Conservation (phyloP, 2,113 vertebrate species). For the Grammomys surdaster region DNA sequence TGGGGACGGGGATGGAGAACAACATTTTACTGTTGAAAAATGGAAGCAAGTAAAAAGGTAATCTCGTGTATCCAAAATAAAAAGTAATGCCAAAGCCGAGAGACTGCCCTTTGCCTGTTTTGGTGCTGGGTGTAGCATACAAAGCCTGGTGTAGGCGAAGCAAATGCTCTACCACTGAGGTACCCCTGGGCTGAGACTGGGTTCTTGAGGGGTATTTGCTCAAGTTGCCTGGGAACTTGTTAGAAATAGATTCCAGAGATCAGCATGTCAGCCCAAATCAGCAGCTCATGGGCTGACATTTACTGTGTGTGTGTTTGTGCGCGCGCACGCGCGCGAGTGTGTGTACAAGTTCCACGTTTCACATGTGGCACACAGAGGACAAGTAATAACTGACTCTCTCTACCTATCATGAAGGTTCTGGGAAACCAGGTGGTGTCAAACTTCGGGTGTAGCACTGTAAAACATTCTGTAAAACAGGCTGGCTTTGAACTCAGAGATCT, state of each 20-base stretch:
- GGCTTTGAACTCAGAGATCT: neutral
- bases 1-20: neutral
- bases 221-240: neutral
- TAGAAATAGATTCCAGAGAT: slow-evolving; percentile 12
- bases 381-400: neutral
- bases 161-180: neutral
- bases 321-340: too few species aligned
- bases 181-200: too few species aligned
- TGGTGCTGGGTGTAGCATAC: neutral
- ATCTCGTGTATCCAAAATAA: neutral
- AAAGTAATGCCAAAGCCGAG: slow-evolving; percentile 8
- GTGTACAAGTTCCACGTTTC: neutral
- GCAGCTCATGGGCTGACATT: neutral
- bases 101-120: neutral
- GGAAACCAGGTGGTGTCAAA: neutral
- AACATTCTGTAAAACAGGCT: neutral
- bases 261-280: neutral
- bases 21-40: slow-evolving; percentile 21
- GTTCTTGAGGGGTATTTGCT: neutral
- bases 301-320: neutral
- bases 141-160: neutral
- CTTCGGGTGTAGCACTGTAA: neutral
- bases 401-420: neutral
- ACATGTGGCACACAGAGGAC: neutral
- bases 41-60: neutral